Evolutionary conservation across 2,888 invertebrate genomes (phyloP).

Genomic region (Willowsia nigromaculata): DNA sequence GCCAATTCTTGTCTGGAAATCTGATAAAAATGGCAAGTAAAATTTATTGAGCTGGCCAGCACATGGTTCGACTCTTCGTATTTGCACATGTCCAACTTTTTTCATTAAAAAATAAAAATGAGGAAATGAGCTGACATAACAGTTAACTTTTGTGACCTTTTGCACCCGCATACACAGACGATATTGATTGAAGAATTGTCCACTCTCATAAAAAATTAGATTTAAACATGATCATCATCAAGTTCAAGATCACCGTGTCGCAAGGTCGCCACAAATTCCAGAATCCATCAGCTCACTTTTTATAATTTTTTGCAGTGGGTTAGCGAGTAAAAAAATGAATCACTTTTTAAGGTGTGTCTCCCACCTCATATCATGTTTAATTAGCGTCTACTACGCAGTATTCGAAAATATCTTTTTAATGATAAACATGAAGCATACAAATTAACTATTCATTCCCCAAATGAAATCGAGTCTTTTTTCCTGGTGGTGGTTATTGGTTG

Average conservation of each 20-base stretch:
- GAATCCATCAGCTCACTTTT: not conserved
- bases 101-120: not conserved
- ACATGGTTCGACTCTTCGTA: not conserved
- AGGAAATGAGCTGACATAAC: constrained; percentile 3
- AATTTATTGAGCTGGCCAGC: not conserved
- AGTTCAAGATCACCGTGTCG: constrained; percentile 19
- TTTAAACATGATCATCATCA: not conserved
- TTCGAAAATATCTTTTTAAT: not conserved
- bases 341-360: not conserved
- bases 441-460: not conserved
- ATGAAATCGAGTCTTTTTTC: constrained; percentile 56
- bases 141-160: not conserved
- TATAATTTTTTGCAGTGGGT: not conserved
- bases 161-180: not conserved
- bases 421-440: not conserved
- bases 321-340: not conserved
- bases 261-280: constrained; percentile 30
- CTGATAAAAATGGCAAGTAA: too few relatives aligned
- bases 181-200: not conserved
- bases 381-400: not conserved
- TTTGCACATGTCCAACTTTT: not conserved
- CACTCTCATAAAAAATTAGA: too few relatives aligned
- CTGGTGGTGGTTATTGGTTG: constrained; percentile 6
- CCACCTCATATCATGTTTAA: not conserved
- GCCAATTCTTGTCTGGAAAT: too few relatives aligned